A percentile compares a stretch with the other conserved stretches of the same genome.
phyloP scores from a whole-genome alignment of 2,888 invertebrate genomes.

The Morpho deidamia region DNA sequence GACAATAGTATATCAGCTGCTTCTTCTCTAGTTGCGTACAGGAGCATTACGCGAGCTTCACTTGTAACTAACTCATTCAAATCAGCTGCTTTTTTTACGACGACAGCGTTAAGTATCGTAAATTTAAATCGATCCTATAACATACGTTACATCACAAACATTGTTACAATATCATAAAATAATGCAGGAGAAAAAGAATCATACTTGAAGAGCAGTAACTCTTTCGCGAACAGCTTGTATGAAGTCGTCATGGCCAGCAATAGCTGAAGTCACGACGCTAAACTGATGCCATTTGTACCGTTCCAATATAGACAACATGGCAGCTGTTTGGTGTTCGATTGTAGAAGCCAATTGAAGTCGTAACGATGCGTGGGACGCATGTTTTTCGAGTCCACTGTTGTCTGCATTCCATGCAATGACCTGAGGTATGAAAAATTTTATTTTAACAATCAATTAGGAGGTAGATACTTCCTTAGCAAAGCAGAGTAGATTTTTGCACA shows the following conservation, averaged over 20 bases:
- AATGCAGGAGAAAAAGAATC: constrained; percentile 21
- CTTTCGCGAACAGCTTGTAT: constrained; percentile 95
- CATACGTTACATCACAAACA: background rate
- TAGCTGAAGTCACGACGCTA: constrained; percentile 94
- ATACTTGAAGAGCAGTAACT: constrained; percentile 88
- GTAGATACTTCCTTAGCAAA: constrained; percentile 5
- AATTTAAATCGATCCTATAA: constrained; percentile 79
- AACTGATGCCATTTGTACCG: constrained; percentile 98
- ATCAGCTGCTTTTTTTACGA: constrained; percentile 87
- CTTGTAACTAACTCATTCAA: constrained; percentile 90
- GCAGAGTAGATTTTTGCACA: constrained; percentile 18
- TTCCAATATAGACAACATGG: constrained; percentile 96
- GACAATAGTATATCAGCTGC: constrained; percentile 89
- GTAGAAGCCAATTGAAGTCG: constrained; percentile 97
- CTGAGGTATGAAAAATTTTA: constrained; percentile 34
- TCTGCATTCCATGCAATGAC: constrained; percentile 99
- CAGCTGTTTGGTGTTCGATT: constrained; percentile 96
- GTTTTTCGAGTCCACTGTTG: constrained; percentile 90
- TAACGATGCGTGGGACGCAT: constrained; percentile 92
- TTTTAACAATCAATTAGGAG: background rate
- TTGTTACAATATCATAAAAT: background rate
- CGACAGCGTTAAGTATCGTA: constrained; percentile 90
- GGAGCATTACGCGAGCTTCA: constrained; percentile 94
- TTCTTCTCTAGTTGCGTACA: constrained; percentile 94
- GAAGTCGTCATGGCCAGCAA: constrained; percentile 97